A percentile compares a stretch with the other conserved stretches of the same genome.
phyloP scores from a whole-genome alignment of 2,113 vertebrate genomes.

The Macroglossus sobrinus region DNA sequence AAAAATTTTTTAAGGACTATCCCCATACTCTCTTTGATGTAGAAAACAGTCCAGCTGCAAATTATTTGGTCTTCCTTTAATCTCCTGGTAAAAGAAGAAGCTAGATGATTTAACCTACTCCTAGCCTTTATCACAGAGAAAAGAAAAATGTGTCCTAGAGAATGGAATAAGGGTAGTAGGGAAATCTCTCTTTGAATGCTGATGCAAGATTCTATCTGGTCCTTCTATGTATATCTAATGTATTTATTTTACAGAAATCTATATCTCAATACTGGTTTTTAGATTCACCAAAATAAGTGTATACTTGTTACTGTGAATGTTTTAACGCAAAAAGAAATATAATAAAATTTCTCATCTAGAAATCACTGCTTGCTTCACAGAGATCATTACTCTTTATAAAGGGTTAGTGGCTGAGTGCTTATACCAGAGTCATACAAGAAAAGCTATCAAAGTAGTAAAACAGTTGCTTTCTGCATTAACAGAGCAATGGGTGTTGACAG shows the following conservation, averaged over 20 bases:
- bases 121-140: background rate
- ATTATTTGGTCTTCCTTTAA: background rate
- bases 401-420: background rate
- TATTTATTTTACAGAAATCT: background rate
- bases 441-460: background rate
- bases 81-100: slow-evolving; percentile 15
- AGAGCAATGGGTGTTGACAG: background rate
- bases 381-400: background rate
- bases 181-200: background rate
- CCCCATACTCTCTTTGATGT: background rate
- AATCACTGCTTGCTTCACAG: background rate
- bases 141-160: background rate
- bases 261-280: background rate
- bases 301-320: background rate
- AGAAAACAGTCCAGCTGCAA: background rate
- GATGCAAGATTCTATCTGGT: background rate
- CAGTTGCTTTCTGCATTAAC: background rate
- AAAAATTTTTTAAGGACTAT: background rate
- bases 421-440: background rate
- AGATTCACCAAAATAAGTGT: background rate
- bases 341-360: background rate
- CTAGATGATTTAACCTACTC: background rate
- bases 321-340: background rate
- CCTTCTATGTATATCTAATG: background rate
- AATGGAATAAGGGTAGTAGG: background rate